Percentiles rank a stretch among this genome's conserved stretches.
Evolutionary conservation across 1,140 invertebrate species (phyloP).

Genomic region (Bathynomus jamesi): DNA sequence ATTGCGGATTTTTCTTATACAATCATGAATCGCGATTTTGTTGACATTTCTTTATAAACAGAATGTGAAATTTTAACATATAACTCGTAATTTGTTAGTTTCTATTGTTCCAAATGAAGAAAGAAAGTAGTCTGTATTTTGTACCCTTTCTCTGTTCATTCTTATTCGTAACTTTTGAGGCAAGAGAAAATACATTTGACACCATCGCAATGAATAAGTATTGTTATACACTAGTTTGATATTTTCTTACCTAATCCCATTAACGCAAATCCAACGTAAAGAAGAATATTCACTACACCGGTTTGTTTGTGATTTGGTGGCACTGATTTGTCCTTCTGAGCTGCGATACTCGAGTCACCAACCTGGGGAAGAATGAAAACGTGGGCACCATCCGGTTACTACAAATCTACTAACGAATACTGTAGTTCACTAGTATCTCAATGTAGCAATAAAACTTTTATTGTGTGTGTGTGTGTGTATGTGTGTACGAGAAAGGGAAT

Average conservation of each 20-base stretch:
- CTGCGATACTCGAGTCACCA: neutral
- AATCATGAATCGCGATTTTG: too few relatives aligned
- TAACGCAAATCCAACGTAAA: neutral
- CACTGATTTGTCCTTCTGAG: neutral
- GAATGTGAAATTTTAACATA: neutral
- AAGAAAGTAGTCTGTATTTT: neutral
- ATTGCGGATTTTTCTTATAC: too few relatives aligned
- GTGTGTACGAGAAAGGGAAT: too few relatives aligned
- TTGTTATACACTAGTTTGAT: neutral
- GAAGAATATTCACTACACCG: neutral
- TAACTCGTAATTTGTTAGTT: neutral
- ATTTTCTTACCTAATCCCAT: neutral
- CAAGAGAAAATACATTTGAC: too few relatives aligned
- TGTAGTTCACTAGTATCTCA: too few relatives aligned
- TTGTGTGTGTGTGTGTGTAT: too few relatives aligned
- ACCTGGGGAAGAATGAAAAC: neutral
- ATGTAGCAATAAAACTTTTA: too few relatives aligned
- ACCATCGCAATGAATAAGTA: neutral
- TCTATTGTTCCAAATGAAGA: neutral
- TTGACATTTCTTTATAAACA: too few relatives aligned
- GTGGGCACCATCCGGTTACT: too few relatives aligned
- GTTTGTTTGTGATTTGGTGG: neutral
- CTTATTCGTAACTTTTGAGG: too few relatives aligned
- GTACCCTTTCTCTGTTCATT: too few relatives aligned
- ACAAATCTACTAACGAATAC: too few relatives aligned